Evolutionary conservation across 2,888 invertebrate genomes (phyloP).

Genomic region (Rhorus exstirpatorius): DNA sequence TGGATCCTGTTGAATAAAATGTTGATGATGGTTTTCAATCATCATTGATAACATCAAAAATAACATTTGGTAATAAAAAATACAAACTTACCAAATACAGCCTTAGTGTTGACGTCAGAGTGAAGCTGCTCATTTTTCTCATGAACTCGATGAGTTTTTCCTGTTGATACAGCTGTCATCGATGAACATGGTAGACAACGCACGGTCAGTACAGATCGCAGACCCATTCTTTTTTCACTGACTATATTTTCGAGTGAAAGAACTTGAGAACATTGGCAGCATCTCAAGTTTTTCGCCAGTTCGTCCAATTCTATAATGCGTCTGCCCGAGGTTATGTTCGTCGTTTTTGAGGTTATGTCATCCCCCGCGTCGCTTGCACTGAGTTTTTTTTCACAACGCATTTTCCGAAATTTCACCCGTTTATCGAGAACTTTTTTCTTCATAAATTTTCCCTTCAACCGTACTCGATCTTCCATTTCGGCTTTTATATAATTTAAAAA

Average conservation of each 20-base stretch:
- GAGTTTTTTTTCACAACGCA: constrained; percentile 3
- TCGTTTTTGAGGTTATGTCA: not conserved
- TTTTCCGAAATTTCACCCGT: not conserved
- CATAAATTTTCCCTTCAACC: constrained; percentile 17
- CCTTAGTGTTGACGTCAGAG: constrained; percentile 55
- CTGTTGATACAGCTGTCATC: constrained; percentile 28
- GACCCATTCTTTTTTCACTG: constrained; percentile 49
- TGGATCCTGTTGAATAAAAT: not conserved
- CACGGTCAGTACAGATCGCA: constrained; percentile 31
- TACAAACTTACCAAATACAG: constrained; percentile 57
- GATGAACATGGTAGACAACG: constrained; percentile 21
- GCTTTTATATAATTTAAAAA: not conserved
- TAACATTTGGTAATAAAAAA: not conserved
- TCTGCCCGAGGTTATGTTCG: constrained; percentile 33
- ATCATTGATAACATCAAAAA: not conserved
- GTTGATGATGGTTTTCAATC: not conserved
- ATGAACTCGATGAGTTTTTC: constrained; percentile 4
- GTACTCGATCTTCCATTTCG: constrained; percentile 9
- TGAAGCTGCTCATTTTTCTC: too few relatives aligned
- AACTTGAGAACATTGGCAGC: constrained; percentile 56
- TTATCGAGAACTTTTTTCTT: constrained; percentile 6
- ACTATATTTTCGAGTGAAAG: constrained; percentile 58
- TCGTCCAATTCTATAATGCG: constrained; percentile 63
- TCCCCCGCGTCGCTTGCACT: not conserved
- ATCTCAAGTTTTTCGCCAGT: constrained; percentile 64